Conservation (phyloP, 2,888 invertebrate species). For the Pollenia amentaria region DNA sequence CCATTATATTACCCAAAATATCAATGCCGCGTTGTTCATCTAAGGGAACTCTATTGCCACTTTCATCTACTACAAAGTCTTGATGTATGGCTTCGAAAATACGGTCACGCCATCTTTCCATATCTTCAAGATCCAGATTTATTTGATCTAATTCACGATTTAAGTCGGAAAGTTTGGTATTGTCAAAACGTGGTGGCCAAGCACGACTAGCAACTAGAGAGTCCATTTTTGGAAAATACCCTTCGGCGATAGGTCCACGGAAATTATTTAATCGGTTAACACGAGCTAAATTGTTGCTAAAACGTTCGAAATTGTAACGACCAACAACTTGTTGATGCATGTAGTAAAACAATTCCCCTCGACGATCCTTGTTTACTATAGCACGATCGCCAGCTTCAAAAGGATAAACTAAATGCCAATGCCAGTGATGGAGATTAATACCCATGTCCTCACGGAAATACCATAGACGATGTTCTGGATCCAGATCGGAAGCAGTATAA, state of each 20-base stretch:
- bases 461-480: slow-evolving; percentile 89
- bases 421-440: slow-evolving; percentile 86
- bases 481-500: slow-evolving; percentile 90
- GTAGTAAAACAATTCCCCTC: slow-evolving; percentile 92
- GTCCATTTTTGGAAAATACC: slow-evolving; percentile 93
- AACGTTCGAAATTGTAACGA: slow-evolving; percentile 91
- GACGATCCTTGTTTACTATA: slow-evolving; percentile 88
- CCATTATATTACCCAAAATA: slow-evolving; percentile 91
- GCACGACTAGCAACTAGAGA: slow-evolving; percentile 90
- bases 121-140: slow-evolving; percentile 87
- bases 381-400: slow-evolving; percentile 87
- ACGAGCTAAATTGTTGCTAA: slow-evolving; percentile 89
- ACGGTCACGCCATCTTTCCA: slow-evolving; percentile 91
- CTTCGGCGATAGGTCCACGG: slow-evolving; percentile 89
- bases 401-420: slow-evolving; percentile 89
- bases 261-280: slow-evolving; percentile 88
- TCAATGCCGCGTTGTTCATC: slow-evolving; percentile 91
- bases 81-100: slow-evolving; percentile 89
- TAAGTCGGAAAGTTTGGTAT: slow-evolving; percentile 86
- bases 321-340: slow-evolving; percentile 88
- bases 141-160: slow-evolving; percentile 88
- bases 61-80: slow-evolving; percentile 79
- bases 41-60: slow-evolving; percentile 86
- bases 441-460: slow-evolving; percentile 86
- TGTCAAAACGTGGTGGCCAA: slow-evolving; percentile 89